These are phyloP conservation scores for Toxotes jaculatrix DNA, from an alignment of 2,113 vertebrate species.

Conservation along the genomic window DNA sequence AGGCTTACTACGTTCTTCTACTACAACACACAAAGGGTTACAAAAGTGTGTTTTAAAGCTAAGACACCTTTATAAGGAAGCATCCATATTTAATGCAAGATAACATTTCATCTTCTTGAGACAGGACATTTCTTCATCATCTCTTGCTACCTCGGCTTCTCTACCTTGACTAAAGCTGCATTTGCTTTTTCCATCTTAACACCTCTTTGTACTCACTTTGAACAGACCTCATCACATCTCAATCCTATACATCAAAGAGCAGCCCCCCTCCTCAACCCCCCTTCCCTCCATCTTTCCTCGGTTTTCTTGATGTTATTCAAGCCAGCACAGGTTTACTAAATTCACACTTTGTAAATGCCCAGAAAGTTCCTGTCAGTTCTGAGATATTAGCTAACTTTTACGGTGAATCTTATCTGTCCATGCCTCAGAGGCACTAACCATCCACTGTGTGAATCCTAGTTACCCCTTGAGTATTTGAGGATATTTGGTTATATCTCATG, in stretches of 20 bases:
- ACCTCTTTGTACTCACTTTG: slow-evolving; percentile 82
- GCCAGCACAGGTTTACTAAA: slow-evolving; percentile 78
- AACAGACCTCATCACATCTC: slow-evolving; percentile 85
- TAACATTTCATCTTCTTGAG: slow-evolving; percentile 82
- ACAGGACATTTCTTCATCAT: slow-evolving; percentile 80
- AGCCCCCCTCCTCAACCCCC: slow-evolving; percentile 26
- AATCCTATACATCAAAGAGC: slow-evolving; percentile 85
- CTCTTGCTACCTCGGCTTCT: slow-evolving; percentile 71
- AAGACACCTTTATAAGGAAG: slow-evolving; percentile 75
- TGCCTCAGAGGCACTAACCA: slow-evolving; percentile 63
- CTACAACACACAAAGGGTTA: slow-evolving; percentile 48
- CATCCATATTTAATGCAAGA: slow-evolving; percentile 84
- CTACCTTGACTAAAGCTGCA: slow-evolving; percentile 83
- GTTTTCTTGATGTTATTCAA: slow-evolving; percentile 81
- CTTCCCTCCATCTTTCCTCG: slow-evolving; percentile 53
- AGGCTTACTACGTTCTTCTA: slow-evolving; percentile 25
- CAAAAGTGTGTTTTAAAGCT: slow-evolving; percentile 76
- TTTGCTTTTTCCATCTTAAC: slow-evolving; percentile 83
- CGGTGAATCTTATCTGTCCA: slow-evolving; percentile 71
- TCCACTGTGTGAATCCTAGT: slow-evolving; percentile 52
- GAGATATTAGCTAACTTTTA: slow-evolving; percentile 73
- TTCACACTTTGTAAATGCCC: slow-evolving; percentile 77
- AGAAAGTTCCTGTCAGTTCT: slow-evolving; percentile 74
- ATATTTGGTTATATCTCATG: slow-evolving; percentile 55
- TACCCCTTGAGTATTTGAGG: slow-evolving; percentile 44